phyloP scores from a whole-genome alignment of 2,113 vertebrate species.

The Aphelocoma coerulescens region DNA sequence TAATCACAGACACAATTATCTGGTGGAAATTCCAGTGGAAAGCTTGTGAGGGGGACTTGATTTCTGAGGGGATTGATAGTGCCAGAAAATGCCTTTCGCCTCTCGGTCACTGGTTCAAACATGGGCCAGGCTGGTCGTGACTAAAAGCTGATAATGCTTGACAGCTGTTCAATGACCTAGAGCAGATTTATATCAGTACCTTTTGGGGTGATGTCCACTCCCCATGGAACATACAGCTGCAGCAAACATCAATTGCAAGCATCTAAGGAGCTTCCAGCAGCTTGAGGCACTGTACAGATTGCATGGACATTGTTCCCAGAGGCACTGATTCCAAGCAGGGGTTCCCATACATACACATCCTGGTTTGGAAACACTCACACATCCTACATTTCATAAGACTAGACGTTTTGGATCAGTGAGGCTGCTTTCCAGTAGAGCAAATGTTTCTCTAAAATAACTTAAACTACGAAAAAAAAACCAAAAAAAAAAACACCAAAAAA shows the following conservation, averaged over 20 bases:
- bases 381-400: background rate
- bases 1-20: constrained; percentile 1
- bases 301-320: background rate
- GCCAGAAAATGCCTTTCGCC: constrained; percentile 1
- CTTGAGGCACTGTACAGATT: background rate
- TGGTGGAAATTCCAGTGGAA: background rate
- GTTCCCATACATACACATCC: background rate
- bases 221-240: background rate
- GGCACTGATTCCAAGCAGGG: background rate
- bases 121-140: background rate
- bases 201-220: background rate
- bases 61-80: constrained; percentile 8
- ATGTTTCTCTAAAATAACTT: background rate
- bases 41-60: background rate
- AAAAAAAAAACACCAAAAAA: background rate
- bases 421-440: background rate
- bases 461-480: background rate
- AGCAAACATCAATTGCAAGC: background rate
- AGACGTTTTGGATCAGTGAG: background rate
- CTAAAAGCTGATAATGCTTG: background rate
- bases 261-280: constrained; percentile 2
- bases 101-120: constrained; percentile 31
- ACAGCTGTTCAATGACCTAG: background rate
- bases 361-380: background rate
- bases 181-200: background rate